A percentile compares a stretch with the other conserved stretches of the same genome.
Evolutionary conservation across 2,888 invertebrate species (phyloP).

Genomic region (Ariolimax columbianus): DNA sequence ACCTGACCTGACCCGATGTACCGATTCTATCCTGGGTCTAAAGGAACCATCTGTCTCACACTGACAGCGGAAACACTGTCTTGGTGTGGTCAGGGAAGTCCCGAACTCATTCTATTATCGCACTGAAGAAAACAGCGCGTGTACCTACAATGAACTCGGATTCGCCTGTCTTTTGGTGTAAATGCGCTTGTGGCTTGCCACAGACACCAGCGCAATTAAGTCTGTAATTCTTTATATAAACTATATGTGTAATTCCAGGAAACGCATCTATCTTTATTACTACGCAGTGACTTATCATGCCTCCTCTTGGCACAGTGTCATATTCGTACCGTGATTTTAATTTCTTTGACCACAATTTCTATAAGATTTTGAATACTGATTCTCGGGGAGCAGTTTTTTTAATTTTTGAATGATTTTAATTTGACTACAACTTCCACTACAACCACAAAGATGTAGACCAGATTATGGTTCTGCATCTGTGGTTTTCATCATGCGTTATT

Average conservation of each 20-base stretch:
- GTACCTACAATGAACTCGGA: not conserved
- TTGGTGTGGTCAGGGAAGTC: not conserved
- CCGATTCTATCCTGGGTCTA: too few relatives aligned
- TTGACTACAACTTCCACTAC: not conserved
- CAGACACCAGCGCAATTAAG: not conserved
- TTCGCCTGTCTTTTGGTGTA: not conserved
- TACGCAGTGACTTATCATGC: not conserved
- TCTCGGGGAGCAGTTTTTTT: not conserved
- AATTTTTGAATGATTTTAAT: not conserved
- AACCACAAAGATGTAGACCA: not conserved
- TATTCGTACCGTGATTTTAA: conserved; percentile 9
- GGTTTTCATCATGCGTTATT: not conserved
- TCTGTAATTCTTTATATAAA: not conserved
- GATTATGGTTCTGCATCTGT: not conserved
- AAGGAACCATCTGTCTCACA: too few relatives aligned
- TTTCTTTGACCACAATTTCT: conserved; percentile 30
- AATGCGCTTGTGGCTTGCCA: not conserved
- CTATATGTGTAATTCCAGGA: not conserved
- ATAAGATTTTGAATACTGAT: not conserved
- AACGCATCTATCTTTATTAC: not conserved
- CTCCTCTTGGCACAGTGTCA: not conserved
- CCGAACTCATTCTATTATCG: not conserved
- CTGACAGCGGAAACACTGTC: too few relatives aligned
- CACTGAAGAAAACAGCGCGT: not conserved
- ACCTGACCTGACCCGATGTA: too few relatives aligned